Base-by-base conservation (phyloP, 2,888 invertebrate genomes). In the Drosophila niveifrons region DNA sequence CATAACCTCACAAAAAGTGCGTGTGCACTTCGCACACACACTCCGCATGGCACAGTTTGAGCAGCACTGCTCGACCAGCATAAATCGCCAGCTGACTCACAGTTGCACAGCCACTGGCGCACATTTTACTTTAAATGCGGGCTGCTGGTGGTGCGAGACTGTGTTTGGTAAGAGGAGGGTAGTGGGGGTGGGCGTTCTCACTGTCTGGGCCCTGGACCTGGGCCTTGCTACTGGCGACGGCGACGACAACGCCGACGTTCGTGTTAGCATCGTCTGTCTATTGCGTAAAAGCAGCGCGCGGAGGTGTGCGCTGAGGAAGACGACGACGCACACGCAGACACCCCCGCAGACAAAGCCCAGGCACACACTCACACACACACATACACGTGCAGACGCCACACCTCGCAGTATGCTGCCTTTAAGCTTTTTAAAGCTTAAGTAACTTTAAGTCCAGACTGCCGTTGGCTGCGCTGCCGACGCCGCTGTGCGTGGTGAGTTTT, bases 251-350 rank as follows among this genome's bases (percentile, higher is more conserved):
- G 41, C 47, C 52, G 23, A 31, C 70, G 53, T 67, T 63, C 31
- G 46, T 68, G 48, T 63, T 44, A 13, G 23, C 70, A 72, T 48
- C 63, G 71, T 67, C 74, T 73, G 80, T 48, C 82, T 82, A 81
- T 84, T 82, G 82, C 85, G 85, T 81, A 78, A 84, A 81, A 71
- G 72, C 79, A 79, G 79, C 72, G 72, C 41, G 58, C 46, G 28
- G 28, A 56, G 13, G 47, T 41, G 18, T 11, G 48, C 13, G 36
- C 8, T 39, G 61, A 4, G 47, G 47, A 13, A 36, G 36, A 2
- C 59, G 55, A n/a, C n/a, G 56, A 43, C 44, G 31, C 58, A 43
- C 36, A 58, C 44, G 55, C 69, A 79, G 73, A 83, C 80, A 82
- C 80, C 84, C 74, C 67, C 81, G 72, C 81, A 80, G 80, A 80